A percentile compares a stretch with the other conserved stretches of the same genome.
Evolutionary conservation across 2,113 vertebrate genomes (phyloP).

Genomic region (Macquaria ambigua): DNA sequence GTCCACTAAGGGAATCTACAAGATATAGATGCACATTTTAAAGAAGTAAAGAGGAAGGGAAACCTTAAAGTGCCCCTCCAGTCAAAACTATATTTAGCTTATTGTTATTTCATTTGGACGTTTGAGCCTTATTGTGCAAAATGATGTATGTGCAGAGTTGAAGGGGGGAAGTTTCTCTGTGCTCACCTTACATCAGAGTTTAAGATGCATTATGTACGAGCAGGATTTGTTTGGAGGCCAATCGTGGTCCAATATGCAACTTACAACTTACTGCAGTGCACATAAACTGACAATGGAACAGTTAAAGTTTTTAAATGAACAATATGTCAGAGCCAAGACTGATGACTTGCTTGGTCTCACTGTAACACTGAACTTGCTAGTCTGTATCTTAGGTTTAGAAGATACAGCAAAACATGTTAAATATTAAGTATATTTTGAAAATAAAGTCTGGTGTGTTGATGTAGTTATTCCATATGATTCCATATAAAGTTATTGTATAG

Average conservation of each 20-base stretch:
- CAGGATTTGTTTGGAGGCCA: neutral
- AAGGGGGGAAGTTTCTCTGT: neutral
- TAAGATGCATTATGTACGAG: neutral
- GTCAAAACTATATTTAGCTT: neutral
- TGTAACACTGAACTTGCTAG: neutral
- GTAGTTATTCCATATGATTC: too few species aligned
- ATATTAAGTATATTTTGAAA: too few species aligned
- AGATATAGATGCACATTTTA: slow-evolving; percentile 21
- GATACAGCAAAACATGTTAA: too few species aligned
- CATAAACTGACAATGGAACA: neutral
- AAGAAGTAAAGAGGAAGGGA: neutral
- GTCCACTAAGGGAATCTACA: slow-evolving; percentile 94
- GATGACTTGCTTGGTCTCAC: neutral
- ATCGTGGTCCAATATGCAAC: neutral
- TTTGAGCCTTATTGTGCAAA: neutral
- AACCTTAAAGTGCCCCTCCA: neutral
- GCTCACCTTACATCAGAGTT: neutral
- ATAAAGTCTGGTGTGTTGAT: too few species aligned
- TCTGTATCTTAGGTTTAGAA: neutral
- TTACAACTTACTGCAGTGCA: neutral
- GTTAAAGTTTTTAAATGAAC: neutral
- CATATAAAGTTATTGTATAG: too few species aligned
- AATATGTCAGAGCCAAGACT: neutral
- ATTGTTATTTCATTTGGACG: neutral
- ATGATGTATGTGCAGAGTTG: neutral